Base-by-base conservation (phyloP, 2,113 vertebrate genomes). In the Micronycteris hirsuta region DNA sequence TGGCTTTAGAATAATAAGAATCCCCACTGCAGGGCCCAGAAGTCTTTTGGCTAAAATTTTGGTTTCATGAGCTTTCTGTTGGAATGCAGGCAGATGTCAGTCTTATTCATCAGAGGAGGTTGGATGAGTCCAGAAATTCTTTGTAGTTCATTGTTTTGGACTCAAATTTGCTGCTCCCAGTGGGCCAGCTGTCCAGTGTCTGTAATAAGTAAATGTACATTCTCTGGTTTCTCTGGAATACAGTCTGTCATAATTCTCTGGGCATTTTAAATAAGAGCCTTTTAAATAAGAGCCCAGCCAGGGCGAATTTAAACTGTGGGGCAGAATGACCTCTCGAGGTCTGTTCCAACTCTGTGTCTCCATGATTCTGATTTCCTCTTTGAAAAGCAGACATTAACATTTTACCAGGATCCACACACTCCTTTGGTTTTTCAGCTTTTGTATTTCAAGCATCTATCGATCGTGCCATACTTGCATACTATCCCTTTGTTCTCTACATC, bases 401-500 rank as follows among this genome's bases (percentile, higher is more conserved):
- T 84, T 92, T 70, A 74, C 24, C 3, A 58, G 71, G 22, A 80
- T 58, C 82, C 17, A 16, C 17, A 16, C 7, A 19, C 65, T 45
- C 45, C 88, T 96, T 86, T 1, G 2, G 45, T 61, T 71, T 74
- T 74, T 65, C 58, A 52, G 83, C 68, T 77, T 97, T 95, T 96
- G 91, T 95, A 91, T 96, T 97, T 95, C 96, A 81, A 92, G 86
- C 5, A 11, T 63, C 91, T 95, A 97, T 97, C 68, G 96, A 96
- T 95, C 24, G 17, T 86, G 91, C 82, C 89, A 56, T 38, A 94
- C 77, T 58, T 97, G 49, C 90, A 96, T 45, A 10, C 36, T 52
- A 41, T 43, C 96, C 54, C 91, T 98, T 98, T 98, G 96, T 93
- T 97, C 94, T 98, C 97, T 96, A 94, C 76, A 90, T 84, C 88